These are phyloP conservation scores for Cardiocondyla obscurior DNA, from an alignment of 1,140 invertebrate genomes.

Conservation along the genomic window DNA sequence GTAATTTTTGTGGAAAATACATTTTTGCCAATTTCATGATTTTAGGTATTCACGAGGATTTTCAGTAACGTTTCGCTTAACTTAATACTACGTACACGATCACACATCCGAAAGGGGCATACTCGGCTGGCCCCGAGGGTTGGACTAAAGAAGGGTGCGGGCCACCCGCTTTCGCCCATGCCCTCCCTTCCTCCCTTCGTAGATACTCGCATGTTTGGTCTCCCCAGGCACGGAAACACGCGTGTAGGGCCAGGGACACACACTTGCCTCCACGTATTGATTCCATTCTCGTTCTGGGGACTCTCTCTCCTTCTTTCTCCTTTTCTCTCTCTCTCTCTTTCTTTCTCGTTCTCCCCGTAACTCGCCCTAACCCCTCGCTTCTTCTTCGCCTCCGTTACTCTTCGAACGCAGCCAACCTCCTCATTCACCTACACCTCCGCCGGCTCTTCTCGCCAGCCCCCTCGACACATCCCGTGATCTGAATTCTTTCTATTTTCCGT, in stretches of 20 bases:
- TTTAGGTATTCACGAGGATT: conserved; percentile 42
- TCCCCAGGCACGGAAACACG: conserved; percentile 76
- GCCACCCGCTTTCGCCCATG: conserved; percentile 72
- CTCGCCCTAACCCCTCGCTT: conserved; percentile 61
- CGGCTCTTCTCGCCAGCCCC: conserved; percentile 40
- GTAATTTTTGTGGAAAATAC: conserved; percentile 52
- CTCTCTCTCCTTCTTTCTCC: conserved; percentile 57
- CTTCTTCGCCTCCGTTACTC: conserved; percentile 65
- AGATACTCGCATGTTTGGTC: conserved; percentile 75
- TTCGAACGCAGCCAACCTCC: conserved; percentile 67
- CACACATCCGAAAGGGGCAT: conserved; percentile 41
- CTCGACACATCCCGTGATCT: conserved; percentile 75
- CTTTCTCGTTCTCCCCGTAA: conserved; percentile 19
- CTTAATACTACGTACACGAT: conserved; percentile 57
- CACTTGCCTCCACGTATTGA: conserved; percentile 79
- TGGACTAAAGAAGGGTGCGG: conserved; percentile 44
- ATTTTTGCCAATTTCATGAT: not conserved
- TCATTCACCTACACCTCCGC: conserved; percentile 50
- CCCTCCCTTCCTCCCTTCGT: conserved; percentile 26
- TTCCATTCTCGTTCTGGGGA: conserved; percentile 79
- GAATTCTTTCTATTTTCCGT: conserved; percentile 80
- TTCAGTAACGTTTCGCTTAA: conserved; percentile 62
- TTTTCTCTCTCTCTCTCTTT: conserved; percentile 64
- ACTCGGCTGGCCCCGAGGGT: conserved; percentile 55
- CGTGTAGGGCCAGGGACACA: conserved; percentile 78